These are phyloP conservation scores for Ceratina australensis DNA, from an alignment of 1,140 invertebrate species.

Conservation along the genomic window DNA sequence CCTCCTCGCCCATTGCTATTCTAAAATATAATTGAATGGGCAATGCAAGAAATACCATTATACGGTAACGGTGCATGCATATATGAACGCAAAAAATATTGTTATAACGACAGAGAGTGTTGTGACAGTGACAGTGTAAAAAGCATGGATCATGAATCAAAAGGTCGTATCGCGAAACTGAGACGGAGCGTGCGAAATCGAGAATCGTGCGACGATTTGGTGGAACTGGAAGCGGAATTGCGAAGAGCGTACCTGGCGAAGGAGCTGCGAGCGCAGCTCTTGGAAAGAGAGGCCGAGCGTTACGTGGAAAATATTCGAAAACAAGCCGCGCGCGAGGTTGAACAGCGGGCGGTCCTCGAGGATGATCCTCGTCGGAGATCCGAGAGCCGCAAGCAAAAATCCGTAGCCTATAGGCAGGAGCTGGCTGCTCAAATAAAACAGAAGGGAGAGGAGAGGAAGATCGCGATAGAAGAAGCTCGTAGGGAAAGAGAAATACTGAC, in stretches of 20 bases:
- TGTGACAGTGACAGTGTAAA: too few relatives aligned
- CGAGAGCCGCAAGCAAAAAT: neutral
- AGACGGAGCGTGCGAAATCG: constrained; percentile 31
- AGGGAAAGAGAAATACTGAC: constrained; percentile 57
- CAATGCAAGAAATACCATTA: too few relatives aligned
- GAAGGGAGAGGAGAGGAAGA: constrained; percentile 46
- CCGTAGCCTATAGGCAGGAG: constrained; percentile 49
- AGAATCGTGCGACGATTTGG: constrained; percentile 49
- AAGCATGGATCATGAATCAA: neutral
- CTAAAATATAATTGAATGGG: too few relatives aligned
- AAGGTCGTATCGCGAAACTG: neutral
- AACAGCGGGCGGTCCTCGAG: constrained; percentile 12
- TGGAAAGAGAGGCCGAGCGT: constrained; percentile 56
- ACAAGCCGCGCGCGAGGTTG: constrained; percentile 40
- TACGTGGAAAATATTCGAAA: constrained; percentile 51
- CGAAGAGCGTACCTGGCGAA: constrained; percentile 69
- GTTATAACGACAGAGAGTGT: too few relatives aligned
- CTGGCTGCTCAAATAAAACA: constrained; percentile 60
- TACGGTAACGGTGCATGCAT: neutral
- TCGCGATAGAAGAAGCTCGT: constrained; percentile 48
- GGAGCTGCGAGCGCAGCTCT: constrained; percentile 63
- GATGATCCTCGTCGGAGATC: constrained; percentile 5
- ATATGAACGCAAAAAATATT: neutral
- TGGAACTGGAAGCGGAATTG: constrained; percentile 63
- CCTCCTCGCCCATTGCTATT: too few relatives aligned